These are phyloP conservation scores for Microtus oregoni DNA, from an alignment of 2,113 vertebrate species.

Conservation along the genomic window DNA sequence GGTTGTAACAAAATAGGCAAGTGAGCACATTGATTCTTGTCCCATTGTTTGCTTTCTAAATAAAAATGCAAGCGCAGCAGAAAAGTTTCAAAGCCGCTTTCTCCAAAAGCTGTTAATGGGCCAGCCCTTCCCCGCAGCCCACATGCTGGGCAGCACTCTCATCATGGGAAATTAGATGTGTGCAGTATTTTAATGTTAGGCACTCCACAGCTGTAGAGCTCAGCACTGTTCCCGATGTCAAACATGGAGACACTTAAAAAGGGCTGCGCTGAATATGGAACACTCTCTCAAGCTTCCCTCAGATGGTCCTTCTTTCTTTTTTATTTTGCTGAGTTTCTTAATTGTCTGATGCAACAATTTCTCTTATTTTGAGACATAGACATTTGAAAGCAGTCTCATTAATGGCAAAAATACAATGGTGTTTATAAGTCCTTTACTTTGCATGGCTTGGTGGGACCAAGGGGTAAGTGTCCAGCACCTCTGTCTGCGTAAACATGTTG, in stretches of 20 bases:
- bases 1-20: neutral
- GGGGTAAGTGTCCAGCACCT: neutral
- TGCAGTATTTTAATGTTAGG: neutral
- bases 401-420: neutral
- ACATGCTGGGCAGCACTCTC: neutral
- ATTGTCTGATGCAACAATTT: neutral
- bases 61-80: neutral
- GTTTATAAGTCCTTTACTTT: neutral
- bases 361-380: neutral
- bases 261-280: neutral
- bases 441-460: rapidly evolving
- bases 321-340: conserved; percentile 37
- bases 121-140: neutral
- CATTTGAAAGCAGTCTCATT: neutral
- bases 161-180: neutral
- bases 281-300: neutral
- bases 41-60: neutral
- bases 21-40: neutral
- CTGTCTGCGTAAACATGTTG: too few relatives aligned
- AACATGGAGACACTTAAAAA: conserved; percentile 51
- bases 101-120: neutral
- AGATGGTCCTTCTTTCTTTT: neutral
- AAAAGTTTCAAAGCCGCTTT: neutral
- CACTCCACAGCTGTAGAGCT: neutral
- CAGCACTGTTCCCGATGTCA: neutral